Evolutionary conservation across 2,113 vertebrate species (phyloP).

Genomic region (Gadus chalcogrammus): DNA sequence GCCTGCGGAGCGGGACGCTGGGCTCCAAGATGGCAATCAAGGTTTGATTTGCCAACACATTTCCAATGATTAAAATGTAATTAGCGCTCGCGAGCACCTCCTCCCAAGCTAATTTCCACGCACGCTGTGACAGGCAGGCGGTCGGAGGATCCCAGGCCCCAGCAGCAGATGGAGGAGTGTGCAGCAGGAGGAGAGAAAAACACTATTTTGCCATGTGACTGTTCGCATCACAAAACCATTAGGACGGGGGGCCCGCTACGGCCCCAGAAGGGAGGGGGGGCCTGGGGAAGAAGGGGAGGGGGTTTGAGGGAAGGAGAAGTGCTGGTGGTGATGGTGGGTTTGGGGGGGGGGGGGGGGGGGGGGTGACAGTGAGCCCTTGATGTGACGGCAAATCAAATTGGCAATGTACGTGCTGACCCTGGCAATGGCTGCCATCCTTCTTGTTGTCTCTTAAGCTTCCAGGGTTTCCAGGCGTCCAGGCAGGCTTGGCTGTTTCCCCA

Average conservation of each 20-base stretch:
- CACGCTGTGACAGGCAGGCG: slow-evolving; percentile 99
- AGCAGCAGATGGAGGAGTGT: slow-evolving; percentile 99
- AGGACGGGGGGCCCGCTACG: slow-evolving; percentile 80
- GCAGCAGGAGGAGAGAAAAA: slow-evolving; percentile 83
- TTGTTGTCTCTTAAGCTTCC: slow-evolving; percentile 57
- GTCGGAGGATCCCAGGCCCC: slow-evolving; percentile 90
- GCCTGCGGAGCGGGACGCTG: slow-evolving; percentile 87
- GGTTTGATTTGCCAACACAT: slow-evolving; percentile 99
- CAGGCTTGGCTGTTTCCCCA: slow-evolving; percentile 11
- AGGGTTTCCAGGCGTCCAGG: slow-evolving; percentile 37
- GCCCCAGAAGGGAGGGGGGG: slow-evolving; percentile 55
- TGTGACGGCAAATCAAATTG: slow-evolving; percentile 89
- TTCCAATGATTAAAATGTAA: slow-evolving; percentile 99
- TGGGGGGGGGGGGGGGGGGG: slow-evolving; percentile 29
- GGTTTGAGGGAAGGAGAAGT: slow-evolving; percentile 1
- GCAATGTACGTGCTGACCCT: slow-evolving; percentile 87
- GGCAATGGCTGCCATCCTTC: slow-evolving; percentile 75
- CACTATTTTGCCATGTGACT: slow-evolving; percentile 94
- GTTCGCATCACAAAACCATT: slow-evolving; percentile 98
- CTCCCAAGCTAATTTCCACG: slow-evolving; percentile 99
- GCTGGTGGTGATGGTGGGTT: slow-evolving; percentile 29
- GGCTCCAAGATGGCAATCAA: slow-evolving; percentile 98
- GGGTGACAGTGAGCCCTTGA: slow-evolving; percentile 73
- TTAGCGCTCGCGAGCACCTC: slow-evolving; percentile 99
- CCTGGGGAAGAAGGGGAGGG: background rate